Percentiles rank a stretch among this genome's conserved stretches.
Evolutionary conservation across 2,888 invertebrate genomes (phyloP).

Genomic region (Ypsolopha scabrella): DNA sequence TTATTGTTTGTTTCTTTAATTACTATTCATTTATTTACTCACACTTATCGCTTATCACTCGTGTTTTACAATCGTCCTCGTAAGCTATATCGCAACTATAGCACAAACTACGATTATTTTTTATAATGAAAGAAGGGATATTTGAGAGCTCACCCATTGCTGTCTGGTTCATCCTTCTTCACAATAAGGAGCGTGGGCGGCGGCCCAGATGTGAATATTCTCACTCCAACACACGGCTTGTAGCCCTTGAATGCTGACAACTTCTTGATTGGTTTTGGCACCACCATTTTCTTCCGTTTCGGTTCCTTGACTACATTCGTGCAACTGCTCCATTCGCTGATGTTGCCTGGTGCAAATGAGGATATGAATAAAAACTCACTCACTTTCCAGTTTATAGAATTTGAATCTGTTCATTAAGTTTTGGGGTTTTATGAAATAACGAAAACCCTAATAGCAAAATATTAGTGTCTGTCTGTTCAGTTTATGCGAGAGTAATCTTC

Average conservation of each 20-base stretch:
- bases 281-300: conserved; percentile 74
- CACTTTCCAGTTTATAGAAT: not conserved
- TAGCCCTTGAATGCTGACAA: conserved; percentile 71
- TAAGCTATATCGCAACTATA: no score
- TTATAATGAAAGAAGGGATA: not conserved
- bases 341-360: conserved; percentile 45
- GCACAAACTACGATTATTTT: no score
- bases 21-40: no score
- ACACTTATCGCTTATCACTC: no score
- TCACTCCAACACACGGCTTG: conserved; percentile 68
- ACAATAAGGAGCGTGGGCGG: conserved; percentile 32
- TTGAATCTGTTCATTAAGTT: no score
- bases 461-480: no score
- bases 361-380: not conserved
- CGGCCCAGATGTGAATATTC: conserved; percentile 64
- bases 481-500: no score
- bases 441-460: no score
- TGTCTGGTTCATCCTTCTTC: conserved; percentile 63
- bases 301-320: conserved; percentile 79
- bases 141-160: conserved; percentile 22
- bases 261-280: conserved; percentile 74
- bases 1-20: no score
- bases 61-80: no score
- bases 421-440: no score
- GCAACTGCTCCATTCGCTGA: conserved; percentile 94